Evolutionary conservation across 2,888 invertebrate genomes (phyloP), one percentile per base, ranked within the genome.

Genomic region (Apodemia mormo): DNA sequence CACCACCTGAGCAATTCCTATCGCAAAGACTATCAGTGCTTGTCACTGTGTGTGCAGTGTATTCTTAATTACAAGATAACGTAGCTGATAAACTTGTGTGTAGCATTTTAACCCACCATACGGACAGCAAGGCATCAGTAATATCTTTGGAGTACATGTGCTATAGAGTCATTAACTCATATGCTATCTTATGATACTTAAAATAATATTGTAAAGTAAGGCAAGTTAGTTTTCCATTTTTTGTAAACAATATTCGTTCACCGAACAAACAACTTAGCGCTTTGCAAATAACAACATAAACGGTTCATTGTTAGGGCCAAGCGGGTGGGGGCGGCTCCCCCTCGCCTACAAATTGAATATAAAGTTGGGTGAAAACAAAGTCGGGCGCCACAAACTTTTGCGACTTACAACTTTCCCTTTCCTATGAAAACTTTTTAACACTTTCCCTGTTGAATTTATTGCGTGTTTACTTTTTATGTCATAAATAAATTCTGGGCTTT

Each of bases 391-490:
- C 82, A 70, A 91, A 92, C 87, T 91, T 92, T 87, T 82, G 81
- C 85, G 80, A 84, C 81, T 82, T 77, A 72, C 75, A 78, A 86
- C 88, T 92, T 85, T 92, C 89, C 80, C 90, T 92, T 86, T 90
- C 82, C 81, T 77, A 73, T 80, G 84, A 77, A 85, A 92, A 89
- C 84, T 90, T 91, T 86, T 81, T 79, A 83, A 77, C 84, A 86
- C 90, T 91, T 86, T 91, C 90, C 71, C 89, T 86, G 80, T 81
- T 78, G 61, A 61, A 61, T 61, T 61, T 61, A 61, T 61, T 37
- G 37, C 61, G 61, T 61, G 61, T 61, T 61, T 61, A 61, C 61
- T 61, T 61, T 61, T 61, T 61, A 30, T 61, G 14, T 61, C 33
- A 61, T 58, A 30, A 61, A 61, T 61, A 14, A 33, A 61, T 12